A percentile compares a stretch with the other conserved stretches of the same genome.
Evolutionary conservation across 2,797 vertebrate genomes (phyloP).

Genomic region (Eurystomus glaucurus): DNA sequence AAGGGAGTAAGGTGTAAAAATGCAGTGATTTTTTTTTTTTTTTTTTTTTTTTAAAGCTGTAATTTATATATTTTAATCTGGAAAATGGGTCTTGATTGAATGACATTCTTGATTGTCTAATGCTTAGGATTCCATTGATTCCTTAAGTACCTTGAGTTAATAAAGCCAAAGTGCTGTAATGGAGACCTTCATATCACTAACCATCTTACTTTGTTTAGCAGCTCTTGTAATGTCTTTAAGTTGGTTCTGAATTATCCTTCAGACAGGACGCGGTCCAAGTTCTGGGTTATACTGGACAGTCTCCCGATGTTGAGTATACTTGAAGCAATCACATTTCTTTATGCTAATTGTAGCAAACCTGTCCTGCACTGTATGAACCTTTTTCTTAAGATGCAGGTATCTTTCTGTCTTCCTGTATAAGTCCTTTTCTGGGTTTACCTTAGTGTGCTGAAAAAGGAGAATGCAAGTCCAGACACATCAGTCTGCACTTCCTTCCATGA

Average conservation of each 20-base stretch:
- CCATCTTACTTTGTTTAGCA: background rate
- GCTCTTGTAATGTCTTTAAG: background rate
- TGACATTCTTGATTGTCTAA: background rate
- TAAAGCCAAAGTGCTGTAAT: background rate
- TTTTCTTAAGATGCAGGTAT: background rate
- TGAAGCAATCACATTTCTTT: background rate
- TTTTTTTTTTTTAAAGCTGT: background rate
- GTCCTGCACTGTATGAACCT: background rate
- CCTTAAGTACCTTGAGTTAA: background rate
- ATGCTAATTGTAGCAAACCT: background rate
- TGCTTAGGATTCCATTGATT: background rate
- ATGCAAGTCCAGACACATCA: conserved; percentile 58
- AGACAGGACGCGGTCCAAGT: background rate
- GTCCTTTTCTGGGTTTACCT: background rate
- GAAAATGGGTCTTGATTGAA: background rate
- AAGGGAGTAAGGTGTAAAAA: background rate
- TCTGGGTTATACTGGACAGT: background rate
- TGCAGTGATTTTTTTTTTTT: background rate
- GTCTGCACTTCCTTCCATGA: background rate
- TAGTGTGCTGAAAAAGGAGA: background rate
- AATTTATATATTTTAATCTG: background rate
- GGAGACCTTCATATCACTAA: background rate
- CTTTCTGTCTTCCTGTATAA: background rate
- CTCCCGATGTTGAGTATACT: background rate
- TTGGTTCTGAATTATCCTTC: background rate